Evolutionary conservation across 2,888 invertebrate genomes (phyloP).

Genomic region (Agonopterix subpropinquella): DNA sequence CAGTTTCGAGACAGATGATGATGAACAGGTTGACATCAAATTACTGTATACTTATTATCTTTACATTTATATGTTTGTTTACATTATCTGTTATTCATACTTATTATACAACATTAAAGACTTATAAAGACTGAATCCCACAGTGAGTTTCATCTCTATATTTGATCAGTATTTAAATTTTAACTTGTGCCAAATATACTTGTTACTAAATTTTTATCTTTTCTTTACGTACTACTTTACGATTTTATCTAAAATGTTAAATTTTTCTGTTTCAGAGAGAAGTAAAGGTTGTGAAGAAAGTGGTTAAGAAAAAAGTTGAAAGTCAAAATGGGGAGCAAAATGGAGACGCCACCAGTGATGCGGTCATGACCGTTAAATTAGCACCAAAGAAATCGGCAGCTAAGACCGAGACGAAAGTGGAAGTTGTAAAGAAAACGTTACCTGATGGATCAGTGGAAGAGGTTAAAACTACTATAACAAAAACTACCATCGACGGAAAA

Average conservation of each 20-base stretch:
- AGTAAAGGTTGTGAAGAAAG: constrained; percentile 49
- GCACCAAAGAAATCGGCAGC: constrained; percentile 57
- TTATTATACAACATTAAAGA: constrained; percentile 52
- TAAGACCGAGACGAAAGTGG: constrained; percentile 64
- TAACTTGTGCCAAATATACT: not conserved
- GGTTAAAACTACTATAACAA: constrained; percentile 61
- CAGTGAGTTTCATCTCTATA: constrained; percentile 35
- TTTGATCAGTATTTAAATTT: constrained; percentile 4
- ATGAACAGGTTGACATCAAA: constrained; percentile 63
- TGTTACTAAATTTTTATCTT: not conserved
- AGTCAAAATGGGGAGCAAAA: constrained; percentile 51
- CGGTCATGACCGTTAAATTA: constrained; percentile 52
- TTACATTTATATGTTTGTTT: constrained; percentile 56
- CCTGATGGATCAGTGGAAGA: constrained; percentile 61
- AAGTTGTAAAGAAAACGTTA: constrained; percentile 51
- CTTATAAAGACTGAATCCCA: constrained; percentile 30
- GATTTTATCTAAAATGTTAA: not conserved
- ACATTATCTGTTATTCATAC: constrained; percentile 53
- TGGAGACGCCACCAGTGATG: constrained; percentile 44
- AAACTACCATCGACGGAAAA: constrained; percentile 60
- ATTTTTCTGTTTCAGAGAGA: constrained; percentile 52
- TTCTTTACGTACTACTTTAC: not conserved
- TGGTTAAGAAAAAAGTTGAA: constrained; percentile 42
- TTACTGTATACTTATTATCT: constrained; percentile 62
- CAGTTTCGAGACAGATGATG: constrained; percentile 33